Evolutionary conservation across 2,888 invertebrate genomes (phyloP), one percentile per base, ranked within the genome.

Genomic region (Sympetrum striolatum): DNA sequence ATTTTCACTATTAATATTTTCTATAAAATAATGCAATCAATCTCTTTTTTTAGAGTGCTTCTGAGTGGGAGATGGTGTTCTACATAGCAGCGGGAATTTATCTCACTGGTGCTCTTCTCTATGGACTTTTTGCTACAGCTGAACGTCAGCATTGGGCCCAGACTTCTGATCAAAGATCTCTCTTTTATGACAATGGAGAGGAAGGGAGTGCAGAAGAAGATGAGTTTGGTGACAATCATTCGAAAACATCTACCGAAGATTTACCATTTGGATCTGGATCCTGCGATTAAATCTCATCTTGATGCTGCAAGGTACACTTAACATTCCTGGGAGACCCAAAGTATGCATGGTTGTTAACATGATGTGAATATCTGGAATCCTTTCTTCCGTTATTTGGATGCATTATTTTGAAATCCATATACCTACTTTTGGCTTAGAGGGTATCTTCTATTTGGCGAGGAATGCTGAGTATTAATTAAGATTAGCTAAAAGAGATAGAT

Each of bases 51-150:
- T 92, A 94, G 93, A 93, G 93, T 10, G 92, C 93, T 53, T 92
- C 92, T 2, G 94, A 95, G 91, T 95, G 95, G 95, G 93, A 94
- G 92, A 92, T 94, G 31, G 94, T 95, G 35, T 95, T 95, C 92
- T 94, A 94, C 92, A 92, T 95, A 64, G 94, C 94, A 5, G 94
- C 94, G 22, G 93, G 92, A 22, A 93, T 95, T 82, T 95, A 95
- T 92, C 91, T 93, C 12, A 91, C 93, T 58, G 95, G 95, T 35
- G 94, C 94, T 0, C 91, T 94, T n/a, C 91, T 94, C n/a, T 95
- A 94, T 92, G 94, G 93, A 15, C 91, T 94, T 4, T 93, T 94
- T 91, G 94, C 94, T 1, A 94, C 94, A 3, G 95, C 94, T 5
- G 93, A 94, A 35, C 92, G 93, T 8, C 94, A 95, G 92, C 92